Evolutionary conservation across 64 coral and sea anemone genomes (phyloP).

Genomic region (Dendronephthya gigantea): DNA sequence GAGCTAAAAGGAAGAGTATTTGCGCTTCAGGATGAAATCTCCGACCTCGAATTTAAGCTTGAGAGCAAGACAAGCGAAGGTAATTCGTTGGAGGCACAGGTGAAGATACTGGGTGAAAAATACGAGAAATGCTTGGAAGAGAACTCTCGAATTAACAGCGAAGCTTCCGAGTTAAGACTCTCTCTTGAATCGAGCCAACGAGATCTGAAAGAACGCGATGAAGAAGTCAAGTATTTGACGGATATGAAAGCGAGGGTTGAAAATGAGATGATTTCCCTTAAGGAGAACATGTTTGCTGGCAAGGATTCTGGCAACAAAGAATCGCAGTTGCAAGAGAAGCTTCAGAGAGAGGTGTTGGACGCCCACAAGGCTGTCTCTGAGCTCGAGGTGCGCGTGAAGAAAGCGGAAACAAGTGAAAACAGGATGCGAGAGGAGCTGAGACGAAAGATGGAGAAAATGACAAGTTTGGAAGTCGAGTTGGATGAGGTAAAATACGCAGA

Average conservation of each 20-base stretch:
- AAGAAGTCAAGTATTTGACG: not conserved
- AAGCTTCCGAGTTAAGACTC: not conserved
- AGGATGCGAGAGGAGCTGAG: not conserved
- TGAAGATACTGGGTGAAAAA: not conserved
- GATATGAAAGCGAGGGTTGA: not conserved
- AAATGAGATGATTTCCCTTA: not conserved
- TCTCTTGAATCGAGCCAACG: not conserved
- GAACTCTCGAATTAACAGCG: not conserved
- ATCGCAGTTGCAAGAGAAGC: not conserved
- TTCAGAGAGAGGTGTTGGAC: not conserved
- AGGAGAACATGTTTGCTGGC: not conserved
- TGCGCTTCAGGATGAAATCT: not conserved
- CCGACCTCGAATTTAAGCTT: not conserved
- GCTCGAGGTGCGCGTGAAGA: not conserved
- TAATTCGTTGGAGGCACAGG: not conserved
- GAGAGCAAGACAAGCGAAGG: not conserved
- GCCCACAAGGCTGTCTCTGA: not conserved
- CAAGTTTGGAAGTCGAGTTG: not conserved
- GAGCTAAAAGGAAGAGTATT: not conserved
- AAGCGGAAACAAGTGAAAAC: not conserved
- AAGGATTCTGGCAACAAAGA: not conserved
- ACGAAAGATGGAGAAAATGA: not conserved
- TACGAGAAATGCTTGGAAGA: not conserved
- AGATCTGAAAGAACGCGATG: not conserved
- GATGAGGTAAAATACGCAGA: not conserved